Evolutionary conservation across 1,140 invertebrate species (phyloP), one percentile per base, ranked within the genome.

Genomic region (Alviniconcha marisindica): DNA sequence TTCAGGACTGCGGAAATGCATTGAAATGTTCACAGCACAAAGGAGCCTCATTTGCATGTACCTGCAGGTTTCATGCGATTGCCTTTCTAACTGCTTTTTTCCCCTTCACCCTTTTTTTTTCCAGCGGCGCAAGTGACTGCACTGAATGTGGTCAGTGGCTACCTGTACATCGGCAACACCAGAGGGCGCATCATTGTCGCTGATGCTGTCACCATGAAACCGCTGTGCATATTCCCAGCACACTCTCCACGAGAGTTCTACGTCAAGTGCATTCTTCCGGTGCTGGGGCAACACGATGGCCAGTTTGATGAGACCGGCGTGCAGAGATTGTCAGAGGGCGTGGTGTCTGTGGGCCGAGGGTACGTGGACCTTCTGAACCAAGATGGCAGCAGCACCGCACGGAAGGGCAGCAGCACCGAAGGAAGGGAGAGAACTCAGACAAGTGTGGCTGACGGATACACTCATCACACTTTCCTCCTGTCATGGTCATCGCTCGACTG

Each of bases 131-230:
- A 90, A 63, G 89, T 92, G 31, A 90, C 89, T 21, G 83, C 86
- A 12, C 81, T 92, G 82, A 87, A 86, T 28, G 86, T 89, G 5
- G 40, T 89, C 21, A 85, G 87, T 21, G 82, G 78, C 42, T 90
- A 89, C 54, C 84, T 92, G n/a, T 92, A 92, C 82, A 81, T 90
- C 38, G 87, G 90, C 48, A 92, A 90, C 36, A 92, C 91, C 18
- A 89, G 84, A 69, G 91, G 91, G 14, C 87, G 86, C 85, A 74
- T 92, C 15, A 89, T 92, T 51, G 87, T 92, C 0, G 88, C 90
- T 7, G 89, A 91, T 48, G 86, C 88, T 0, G 31, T 82, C 2
- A 85, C 86, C 12, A 82, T 92, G n/a, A 44, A 83, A 15, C 88
- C 88, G 0, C 86, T 85, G 21, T 87, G 86, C 73, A 77, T 89